Evolutionary conservation across 2,888 invertebrate genomes (phyloP), one percentile per base, ranked within the genome.

Genomic region (Syrista parreyssii): DNA sequence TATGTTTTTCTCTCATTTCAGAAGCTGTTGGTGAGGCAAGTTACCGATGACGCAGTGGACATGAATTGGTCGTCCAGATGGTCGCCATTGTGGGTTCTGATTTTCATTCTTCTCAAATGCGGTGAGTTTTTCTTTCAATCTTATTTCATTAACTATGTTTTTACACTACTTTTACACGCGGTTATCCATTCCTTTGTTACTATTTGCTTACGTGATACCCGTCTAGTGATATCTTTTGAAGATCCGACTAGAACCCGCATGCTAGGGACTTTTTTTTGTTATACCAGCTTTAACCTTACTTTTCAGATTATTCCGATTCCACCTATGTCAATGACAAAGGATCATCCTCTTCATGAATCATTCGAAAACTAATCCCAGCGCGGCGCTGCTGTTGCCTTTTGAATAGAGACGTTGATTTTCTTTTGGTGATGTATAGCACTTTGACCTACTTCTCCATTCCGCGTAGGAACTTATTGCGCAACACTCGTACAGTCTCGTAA

Each of bases 41-140:
- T 83, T 82, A 88, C 89, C 87, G 84, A 90, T 90, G 91, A 90
- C 86, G 87, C 81, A 86, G 87, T 87, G 90, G 91, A 91, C 88
- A 91, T 91, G 91, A 91, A 84, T 89, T 87, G 89, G 89, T 88
- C 86, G 87, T 88, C 86, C 85, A 88, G 86, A 88, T 89, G 90
- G 89, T 87, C 87, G 84, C 86, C 86, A 82, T 82, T 90, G 85
- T 87, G 88, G 88, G 85, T 89, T 85, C 85, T 91, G 79, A 88
- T 89, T 88, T 88, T 89, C 85, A 87, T 89, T 86, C 85, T 89
- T 80, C 84, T 91, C 82, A 88, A 88, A 86, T 89, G 87, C 80
- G 89, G 91, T 91, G 78, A 89, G 88, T 83, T 35, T 69, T 33
- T n/a, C 36, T 69, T 33, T n/a, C 36, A 69, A 34, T 32, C 6